Evolutionary conservation across 2,888 invertebrate species (phyloP).

Genomic region (Thereva unica): DNA sequence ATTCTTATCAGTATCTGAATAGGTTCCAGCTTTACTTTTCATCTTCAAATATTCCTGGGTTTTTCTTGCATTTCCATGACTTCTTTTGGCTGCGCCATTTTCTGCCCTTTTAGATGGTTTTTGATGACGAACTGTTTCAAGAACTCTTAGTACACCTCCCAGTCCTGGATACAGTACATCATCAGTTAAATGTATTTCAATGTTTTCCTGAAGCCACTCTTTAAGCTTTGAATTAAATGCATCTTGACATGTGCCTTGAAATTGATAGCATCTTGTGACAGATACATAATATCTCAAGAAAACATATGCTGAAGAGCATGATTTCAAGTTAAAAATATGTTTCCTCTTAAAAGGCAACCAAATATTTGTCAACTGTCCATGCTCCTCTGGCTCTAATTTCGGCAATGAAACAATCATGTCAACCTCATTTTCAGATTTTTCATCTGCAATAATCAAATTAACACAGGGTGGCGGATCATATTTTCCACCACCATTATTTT

Average conservation of each 20-base stretch:
- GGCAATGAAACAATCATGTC: slow-evolving; percentile 54
- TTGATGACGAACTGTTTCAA: slow-evolving; percentile 45
- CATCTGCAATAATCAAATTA: slow-evolving; percentile 47
- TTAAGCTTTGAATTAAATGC: slow-evolving; percentile 51
- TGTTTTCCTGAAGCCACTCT: slow-evolving; percentile 51
- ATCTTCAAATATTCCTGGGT: slow-evolving; percentile 2
- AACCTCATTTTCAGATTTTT: slow-evolving; percentile 43
- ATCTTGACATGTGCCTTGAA: slow-evolving; percentile 48
- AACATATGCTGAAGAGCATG: slow-evolving; percentile 49
- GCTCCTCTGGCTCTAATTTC: slow-evolving; percentile 47
- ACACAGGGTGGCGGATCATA: slow-evolving; percentile 48
- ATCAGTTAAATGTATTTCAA: slow-evolving; percentile 51
- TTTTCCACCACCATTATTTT: slow-evolving; percentile 10
- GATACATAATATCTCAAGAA: slow-evolving; percentile 52
- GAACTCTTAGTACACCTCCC: slow-evolving; percentile 52
- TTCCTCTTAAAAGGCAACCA: slow-evolving; percentile 53
- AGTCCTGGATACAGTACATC: slow-evolving; percentile 55
- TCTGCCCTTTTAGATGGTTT: not conserved
- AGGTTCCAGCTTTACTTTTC: slow-evolving; percentile 8
- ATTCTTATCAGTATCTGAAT: not conserved
- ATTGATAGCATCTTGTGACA: slow-evolving; percentile 51
- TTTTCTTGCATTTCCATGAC: not conserved
- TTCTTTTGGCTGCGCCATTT: too few species aligned
- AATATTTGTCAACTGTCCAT: slow-evolving; percentile 49
- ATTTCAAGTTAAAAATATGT: slow-evolving; percentile 51